phyloP scores from a whole-genome alignment of 2,888 invertebrate genomes.

The Lumbricus terrestris region DNA sequence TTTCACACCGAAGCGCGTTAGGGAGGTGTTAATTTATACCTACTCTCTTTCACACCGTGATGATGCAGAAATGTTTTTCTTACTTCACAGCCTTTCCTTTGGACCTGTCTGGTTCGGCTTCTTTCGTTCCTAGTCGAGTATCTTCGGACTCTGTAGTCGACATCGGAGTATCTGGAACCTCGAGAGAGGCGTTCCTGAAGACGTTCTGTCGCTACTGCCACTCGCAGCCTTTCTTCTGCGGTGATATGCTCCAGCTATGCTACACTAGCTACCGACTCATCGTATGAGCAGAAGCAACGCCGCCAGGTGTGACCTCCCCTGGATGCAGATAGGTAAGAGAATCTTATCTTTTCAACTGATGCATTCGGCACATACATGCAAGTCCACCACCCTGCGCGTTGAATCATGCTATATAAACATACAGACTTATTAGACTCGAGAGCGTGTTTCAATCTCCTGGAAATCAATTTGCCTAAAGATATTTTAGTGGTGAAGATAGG shows the following conservation, averaged over 20 bases:
- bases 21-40: too few relatives aligned
- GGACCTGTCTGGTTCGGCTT: not conserved
- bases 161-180: not conserved
- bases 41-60: not conserved
- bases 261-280: not conserved
- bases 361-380: too few relatives aligned
- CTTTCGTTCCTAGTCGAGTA: not conserved
- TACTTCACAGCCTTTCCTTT: not conserved
- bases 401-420: not conserved
- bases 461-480: too few relatives aligned
- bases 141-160: not conserved
- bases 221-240: constrained; percentile 25
- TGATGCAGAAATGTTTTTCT: not conserved
- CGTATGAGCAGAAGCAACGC: not conserved
- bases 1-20: too few relatives aligned
- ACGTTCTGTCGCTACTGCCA: constrained; percentile 27
- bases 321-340: not conserved
- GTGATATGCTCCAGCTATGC: constrained; percentile 22
- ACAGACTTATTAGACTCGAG: too few relatives aligned
- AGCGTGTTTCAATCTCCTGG: too few relatives aligned
- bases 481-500: too few relatives aligned
- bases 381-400: not conserved
- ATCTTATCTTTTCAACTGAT: not conserved
- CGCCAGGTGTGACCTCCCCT: not conserved
- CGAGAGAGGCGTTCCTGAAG: constrained; percentile 19